phyloP scores from a whole-genome alignment of 2,797 vertebrate species.

The Sebastes nivosus region DNA sequence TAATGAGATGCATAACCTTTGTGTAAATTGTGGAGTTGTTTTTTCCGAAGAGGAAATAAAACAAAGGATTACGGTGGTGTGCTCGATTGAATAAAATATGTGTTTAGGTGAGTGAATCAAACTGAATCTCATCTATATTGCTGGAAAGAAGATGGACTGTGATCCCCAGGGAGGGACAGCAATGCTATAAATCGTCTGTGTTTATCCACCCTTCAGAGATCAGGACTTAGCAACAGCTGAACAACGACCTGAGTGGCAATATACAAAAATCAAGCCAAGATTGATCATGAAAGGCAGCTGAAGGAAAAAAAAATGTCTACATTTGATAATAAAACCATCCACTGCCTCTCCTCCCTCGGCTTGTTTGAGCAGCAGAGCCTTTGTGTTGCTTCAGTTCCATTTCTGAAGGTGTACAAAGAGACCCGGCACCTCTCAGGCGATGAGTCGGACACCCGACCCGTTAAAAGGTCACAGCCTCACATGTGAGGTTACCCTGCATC shows the following conservation, averaged over 20 bases:
- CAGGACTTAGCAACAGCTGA: neutral
- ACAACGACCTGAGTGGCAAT: neutral
- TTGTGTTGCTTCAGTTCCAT: constrained; percentile 32
- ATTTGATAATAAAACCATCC: constrained; percentile 1
- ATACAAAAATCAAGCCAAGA: neutral
- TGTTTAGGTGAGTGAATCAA: constrained; percentile 5
- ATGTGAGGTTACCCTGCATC: constrained; percentile 2
- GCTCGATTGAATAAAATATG: constrained; percentile 3
- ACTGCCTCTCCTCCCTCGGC: neutral
- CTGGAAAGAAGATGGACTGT: neutral
- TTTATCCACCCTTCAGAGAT: constrained; percentile 39
- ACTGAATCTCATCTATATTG: constrained; percentile 2
- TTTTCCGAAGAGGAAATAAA: constrained; percentile 28
- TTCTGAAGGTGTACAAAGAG: constrained; percentile 26
- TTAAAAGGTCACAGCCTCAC: constrained; percentile 50
- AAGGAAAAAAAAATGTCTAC: neutral
- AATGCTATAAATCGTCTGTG: constrained; percentile 5
- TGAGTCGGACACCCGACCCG: constrained; percentile 8
- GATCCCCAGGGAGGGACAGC: constrained; percentile 5
- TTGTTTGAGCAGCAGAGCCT: constrained; percentile 3
- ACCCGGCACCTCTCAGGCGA: neutral
- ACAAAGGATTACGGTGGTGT: constrained; percentile 6
- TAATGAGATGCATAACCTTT: constrained; percentile 48
- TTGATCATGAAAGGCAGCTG: neutral
- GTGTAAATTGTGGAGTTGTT: constrained; percentile 15